phyloP scores from a whole-genome alignment of 2,888 invertebrate genomes.

The Eilema sororculum region DNA sequence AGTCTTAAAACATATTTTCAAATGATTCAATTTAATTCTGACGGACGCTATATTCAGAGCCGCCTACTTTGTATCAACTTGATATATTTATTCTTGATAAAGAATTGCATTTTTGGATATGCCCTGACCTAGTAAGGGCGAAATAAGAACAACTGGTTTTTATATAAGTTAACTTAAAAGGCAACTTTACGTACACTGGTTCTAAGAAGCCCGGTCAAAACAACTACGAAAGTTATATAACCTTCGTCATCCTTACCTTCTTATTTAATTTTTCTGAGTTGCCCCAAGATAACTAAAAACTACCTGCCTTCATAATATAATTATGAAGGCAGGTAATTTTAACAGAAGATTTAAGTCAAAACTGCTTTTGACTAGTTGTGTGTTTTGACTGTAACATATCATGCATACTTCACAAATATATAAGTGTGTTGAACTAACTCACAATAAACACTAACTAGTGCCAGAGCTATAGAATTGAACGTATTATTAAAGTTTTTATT shows the following conservation, averaged over 20 bases:
- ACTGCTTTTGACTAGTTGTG: neutral
- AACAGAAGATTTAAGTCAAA: neutral
- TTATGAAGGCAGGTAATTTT: too few species aligned
- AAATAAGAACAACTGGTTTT: slow-evolving; percentile 48
- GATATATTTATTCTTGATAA: slow-evolving; percentile 33
- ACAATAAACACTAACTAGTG: neutral
- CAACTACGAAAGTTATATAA: too few species aligned
- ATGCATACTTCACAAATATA: neutral
- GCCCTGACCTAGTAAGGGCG: slow-evolving; percentile 47
- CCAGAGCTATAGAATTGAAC: neutral
- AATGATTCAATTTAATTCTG: slow-evolving; percentile 6
- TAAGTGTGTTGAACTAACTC: slow-evolving; percentile 1
- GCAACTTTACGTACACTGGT: slow-evolving; percentile 21
- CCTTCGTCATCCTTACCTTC: neutral
- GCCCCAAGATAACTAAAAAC: neutral
- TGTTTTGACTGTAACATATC: neutral
- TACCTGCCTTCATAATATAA: too few species aligned
- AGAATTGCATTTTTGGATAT: slow-evolving; percentile 42
- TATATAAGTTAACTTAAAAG: slow-evolving; percentile 24
- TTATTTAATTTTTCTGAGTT: too few species aligned
- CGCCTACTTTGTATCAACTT: slow-evolving; percentile 36
- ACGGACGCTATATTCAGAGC: neutral
- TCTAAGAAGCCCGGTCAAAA: neutral
- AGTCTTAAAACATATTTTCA: neutral
- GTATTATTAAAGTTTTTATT: neutral